Conservation (phyloP, 1,140 invertebrate species). For the Anagrus nilaparvatae region DNA sequence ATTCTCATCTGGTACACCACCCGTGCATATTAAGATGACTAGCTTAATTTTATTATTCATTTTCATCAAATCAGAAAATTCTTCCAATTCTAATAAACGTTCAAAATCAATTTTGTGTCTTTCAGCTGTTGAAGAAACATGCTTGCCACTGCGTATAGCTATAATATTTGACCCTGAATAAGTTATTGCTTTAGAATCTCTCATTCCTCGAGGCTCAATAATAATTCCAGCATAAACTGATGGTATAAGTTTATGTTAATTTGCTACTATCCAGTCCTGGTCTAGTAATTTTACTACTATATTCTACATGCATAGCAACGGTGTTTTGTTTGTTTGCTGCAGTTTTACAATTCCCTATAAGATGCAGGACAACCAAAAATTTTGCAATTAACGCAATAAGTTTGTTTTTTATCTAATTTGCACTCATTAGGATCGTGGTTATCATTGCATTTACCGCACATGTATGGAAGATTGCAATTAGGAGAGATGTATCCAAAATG, state of each 20-base stretch:
- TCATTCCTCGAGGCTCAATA: conserved; percentile 21
- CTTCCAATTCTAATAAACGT: conserved; percentile 19
- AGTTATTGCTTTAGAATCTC: conserved; percentile 22
- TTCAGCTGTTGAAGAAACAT: conserved; percentile 21
- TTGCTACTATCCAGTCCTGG: conserved; percentile 33
- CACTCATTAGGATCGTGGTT: conserved; percentile 10
- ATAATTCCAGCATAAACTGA: conserved; percentile 24
- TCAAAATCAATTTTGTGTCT: conserved; percentile 24
- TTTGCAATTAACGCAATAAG: conserved; percentile 16
- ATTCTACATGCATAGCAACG: conserved; percentile 35
- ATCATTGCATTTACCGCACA: conserved; percentile 14
- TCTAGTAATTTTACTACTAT: conserved; percentile 28
- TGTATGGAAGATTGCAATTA: conserved; percentile 1
- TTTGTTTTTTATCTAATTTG: not conserved
- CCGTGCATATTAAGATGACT: conserved; percentile 29
- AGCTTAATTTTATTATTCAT: conserved; percentile 29
- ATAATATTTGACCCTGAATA: conserved; percentile 36
- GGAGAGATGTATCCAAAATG: conserved; percentile 9
- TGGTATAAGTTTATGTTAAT: conserved; percentile 31
- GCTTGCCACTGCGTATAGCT: conserved; percentile 28
- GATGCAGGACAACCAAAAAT: conserved; percentile 18
- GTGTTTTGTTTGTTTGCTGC: conserved; percentile 20
- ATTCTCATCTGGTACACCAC: conserved; percentile 30
- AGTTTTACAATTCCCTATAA: conserved; percentile 20
- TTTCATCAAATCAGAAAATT: conserved; percentile 18